These are phyloP conservation scores for Erythrocercus mccallii DNA, from an alignment of 2,113 vertebrate species.

Conservation along the genomic window DNA sequence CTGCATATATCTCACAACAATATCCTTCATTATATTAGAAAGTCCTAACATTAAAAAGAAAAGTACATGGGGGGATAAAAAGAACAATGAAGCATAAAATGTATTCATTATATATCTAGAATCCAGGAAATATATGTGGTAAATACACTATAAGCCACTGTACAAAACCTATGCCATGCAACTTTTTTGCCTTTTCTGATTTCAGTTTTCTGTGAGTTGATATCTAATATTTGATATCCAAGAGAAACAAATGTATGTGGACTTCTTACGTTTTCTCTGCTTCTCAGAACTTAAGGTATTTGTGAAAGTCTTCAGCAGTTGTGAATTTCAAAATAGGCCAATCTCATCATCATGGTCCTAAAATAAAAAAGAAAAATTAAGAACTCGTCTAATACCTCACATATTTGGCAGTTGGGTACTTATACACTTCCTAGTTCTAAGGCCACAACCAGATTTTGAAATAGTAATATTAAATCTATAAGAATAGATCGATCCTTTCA, in stretches of 20 bases:
- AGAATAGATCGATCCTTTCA: not conserved
- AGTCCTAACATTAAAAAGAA: not conserved
- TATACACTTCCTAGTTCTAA: not conserved
- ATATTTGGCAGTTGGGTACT: not conserved
- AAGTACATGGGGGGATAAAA: not conserved
- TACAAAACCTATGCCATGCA: not conserved
- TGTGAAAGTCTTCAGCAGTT: not conserved
- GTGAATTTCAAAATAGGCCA: not conserved
- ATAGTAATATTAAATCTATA: not conserved
- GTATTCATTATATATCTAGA: not conserved
- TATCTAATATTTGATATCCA: not conserved
- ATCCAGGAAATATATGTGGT: not conserved
- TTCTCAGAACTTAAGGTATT: not conserved
- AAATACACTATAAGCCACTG: not conserved
- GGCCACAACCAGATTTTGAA: not conserved
- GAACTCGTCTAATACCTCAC: not conserved
- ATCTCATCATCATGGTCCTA: not conserved
- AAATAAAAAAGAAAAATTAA: not conserved
- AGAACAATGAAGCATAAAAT: not conserved
- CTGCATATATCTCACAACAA: rapidly evolving
- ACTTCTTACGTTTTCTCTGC: not conserved
- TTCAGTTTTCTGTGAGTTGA: not conserved
- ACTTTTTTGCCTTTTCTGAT: not conserved
- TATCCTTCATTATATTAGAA: not conserved
- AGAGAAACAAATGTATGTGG: not conserved